phyloP scores from a whole-genome alignment of 2,113 vertebrate species.

The Empidonax traillii region DNA sequence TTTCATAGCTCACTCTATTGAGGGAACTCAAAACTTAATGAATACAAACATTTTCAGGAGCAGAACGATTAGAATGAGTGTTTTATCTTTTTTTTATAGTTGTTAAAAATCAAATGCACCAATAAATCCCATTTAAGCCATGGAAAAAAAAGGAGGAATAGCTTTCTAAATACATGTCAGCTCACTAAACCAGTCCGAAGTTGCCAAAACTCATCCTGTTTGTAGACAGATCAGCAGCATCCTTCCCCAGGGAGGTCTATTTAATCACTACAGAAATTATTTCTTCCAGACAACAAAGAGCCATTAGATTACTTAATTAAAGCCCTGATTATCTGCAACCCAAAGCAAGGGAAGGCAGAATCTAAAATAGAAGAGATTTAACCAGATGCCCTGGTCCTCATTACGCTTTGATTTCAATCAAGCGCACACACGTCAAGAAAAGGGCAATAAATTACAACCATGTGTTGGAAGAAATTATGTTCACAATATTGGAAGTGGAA shows the following conservation, averaged over 20 bases:
- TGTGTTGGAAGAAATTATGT: slow-evolving; percentile 70
- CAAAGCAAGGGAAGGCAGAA: slow-evolving; percentile 38
- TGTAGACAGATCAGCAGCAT: not conserved
- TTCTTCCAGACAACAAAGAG: slow-evolving; percentile 64
- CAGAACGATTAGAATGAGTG: not conserved
- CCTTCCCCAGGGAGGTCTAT: slow-evolving; percentile 25
- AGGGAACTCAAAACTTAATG: not conserved
- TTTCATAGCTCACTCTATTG: not conserved
- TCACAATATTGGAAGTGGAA: slow-evolving; percentile 28
- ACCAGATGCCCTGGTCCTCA: slow-evolving; percentile 61
- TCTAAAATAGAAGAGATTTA: not conserved
- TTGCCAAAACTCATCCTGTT: slow-evolving; percentile 8
- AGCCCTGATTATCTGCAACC: slow-evolving; percentile 67
- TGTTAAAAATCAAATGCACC: not conserved
- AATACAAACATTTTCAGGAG: not conserved
- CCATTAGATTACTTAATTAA: slow-evolving; percentile 69
- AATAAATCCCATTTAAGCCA: not conserved
- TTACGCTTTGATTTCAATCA: slow-evolving; percentile 75
- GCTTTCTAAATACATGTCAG: not conserved
- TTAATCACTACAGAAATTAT: slow-evolving; percentile 47
- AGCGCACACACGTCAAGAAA: slow-evolving; percentile 66
- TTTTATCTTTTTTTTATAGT: not conserved
- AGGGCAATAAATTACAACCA: slow-evolving; percentile 74
- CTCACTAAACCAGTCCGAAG: not conserved
- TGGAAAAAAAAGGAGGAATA: not conserved